Percentiles rank a stretch among this genome's conserved stretches.
Conservation (phyloP, 2,888 invertebrate genomes). For the Nomada flava region DNA sequence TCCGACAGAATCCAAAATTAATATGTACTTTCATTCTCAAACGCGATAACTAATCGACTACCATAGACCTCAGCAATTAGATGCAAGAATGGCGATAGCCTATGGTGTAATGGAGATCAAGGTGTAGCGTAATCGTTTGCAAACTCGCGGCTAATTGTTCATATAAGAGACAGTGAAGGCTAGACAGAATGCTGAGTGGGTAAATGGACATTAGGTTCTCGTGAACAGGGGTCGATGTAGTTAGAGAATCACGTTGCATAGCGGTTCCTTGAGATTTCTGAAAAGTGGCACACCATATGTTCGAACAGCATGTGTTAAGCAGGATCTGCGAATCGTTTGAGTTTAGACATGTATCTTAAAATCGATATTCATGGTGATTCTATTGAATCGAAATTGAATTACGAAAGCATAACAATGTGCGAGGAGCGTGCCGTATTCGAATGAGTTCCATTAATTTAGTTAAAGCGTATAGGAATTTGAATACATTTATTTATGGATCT, state of each 20-base stretch:
- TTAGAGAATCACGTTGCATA: constrained; percentile 56
- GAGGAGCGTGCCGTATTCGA: background rate
- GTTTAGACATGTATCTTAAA: constrained; percentile 36
- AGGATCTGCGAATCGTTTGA: constrained; percentile 56
- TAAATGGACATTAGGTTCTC: constrained; percentile 27
- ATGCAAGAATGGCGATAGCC: constrained; percentile 5
- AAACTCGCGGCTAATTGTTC: constrained; percentile 37
- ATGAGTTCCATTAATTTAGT: background rate
- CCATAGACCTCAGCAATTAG: background rate
- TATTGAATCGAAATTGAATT: constrained; percentile 48
- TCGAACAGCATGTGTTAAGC: constrained; percentile 72
- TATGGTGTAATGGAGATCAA: constrained; percentile 29
- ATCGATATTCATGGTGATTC: constrained; percentile 33
- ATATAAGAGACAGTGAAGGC: constrained; percentile 30
- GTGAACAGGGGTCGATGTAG: constrained; percentile 32
- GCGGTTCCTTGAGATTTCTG: constrained; percentile 65
- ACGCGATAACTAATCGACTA: background rate
- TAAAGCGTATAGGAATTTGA: no score
- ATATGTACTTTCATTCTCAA: background rate
- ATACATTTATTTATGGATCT: no score
- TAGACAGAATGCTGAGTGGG: constrained; percentile 9
- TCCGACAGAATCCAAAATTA: background rate
- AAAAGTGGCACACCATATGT: constrained; percentile 79
- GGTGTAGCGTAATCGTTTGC: constrained; percentile 29
- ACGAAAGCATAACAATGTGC: background rate